These are phyloP conservation scores for Heliopora coerulea DNA, from an alignment of 92 coral and sea anemone species.

Conservation along the genomic window DNA sequence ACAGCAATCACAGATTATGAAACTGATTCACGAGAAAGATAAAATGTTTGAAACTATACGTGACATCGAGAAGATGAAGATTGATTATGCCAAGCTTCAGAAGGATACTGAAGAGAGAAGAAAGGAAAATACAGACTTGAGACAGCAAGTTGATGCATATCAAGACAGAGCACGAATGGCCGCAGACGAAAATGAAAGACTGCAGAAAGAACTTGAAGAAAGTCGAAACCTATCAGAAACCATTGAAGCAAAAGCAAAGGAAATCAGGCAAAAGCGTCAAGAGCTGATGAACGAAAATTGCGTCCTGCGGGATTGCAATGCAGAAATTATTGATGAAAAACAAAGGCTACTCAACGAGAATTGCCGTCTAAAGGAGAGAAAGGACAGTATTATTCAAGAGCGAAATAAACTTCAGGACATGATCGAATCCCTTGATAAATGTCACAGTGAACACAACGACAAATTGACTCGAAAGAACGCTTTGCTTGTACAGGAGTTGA, in stretches of 20 bases:
- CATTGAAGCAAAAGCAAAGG: not conserved
- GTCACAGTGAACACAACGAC: conserved; percentile 27
- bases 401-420: conserved; percentile 35
- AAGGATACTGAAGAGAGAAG: not conserved
- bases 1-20: conserved; percentile 29
- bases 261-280: conserved; percentile 8
- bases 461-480: conserved; percentile 22
- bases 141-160: not conserved
- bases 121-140: not conserved
- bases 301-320: not conserved
- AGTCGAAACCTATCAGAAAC: not conserved
- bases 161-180: not conserved
- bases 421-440: conserved; percentile 37
- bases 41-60: not conserved
- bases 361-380: conserved; percentile 30
- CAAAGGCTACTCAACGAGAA: conserved; percentile 32
- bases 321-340: conserved; percentile 15
- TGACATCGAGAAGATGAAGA: not conserved
- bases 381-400: conserved; percentile 13
- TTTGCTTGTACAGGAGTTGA: conserved; percentile 22
- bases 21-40: conserved; percentile 16
- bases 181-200: conserved; percentile 4
- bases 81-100: not conserved
- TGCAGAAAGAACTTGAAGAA: conserved; percentile 2
- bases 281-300: conserved; percentile 11